Evolutionary conservation across 2,797 vertebrate genomes (phyloP), one percentile per base, ranked within the genome.

Genomic region (Melanotaenia boesemani): DNA sequence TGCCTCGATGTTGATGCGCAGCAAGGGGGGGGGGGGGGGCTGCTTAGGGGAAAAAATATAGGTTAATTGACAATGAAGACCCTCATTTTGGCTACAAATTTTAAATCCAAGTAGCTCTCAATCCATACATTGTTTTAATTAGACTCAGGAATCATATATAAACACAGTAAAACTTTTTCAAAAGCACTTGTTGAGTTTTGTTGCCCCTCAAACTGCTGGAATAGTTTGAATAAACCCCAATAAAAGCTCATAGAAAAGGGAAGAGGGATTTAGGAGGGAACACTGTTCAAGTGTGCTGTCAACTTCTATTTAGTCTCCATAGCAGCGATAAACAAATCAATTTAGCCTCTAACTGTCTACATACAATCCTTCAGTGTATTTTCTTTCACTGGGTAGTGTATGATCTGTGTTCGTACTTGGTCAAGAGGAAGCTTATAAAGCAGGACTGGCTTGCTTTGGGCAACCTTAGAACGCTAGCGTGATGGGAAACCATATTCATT

Each of bases 1-100:
- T 72, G 83, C 75, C 63, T 76, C 24, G 0, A 61, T 86, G 79
- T 72, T 74, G 41, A 44, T 44, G 41, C 41, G 6, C 41, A 44
- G 5, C 1, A 15, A 44, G 4, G 15, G 41, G 4, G 12, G 2
- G 4, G 12, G 2, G 34, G 34, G 67, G 2, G 34, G 6, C 13
- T 58, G 1, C 6, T 54, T 30, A 71, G 1, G 0, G 0, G 9
- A 0, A 13, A 6, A 48, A 56, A 37, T 13, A 59, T 11, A 4
- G 2, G n/a, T 58, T 7, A 46, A 59, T 18, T 7, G 4, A 41
- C n/a, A 73, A 50, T 56, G 6, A 62, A 60, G 4, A 24, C n/a
- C 24, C 22, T 50, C 50, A 28, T 32, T 8, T 37, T 65, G 56
- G 3, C 62, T 4, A 13, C 13, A 41, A 41, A 28, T 56, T 67